Percentiles rank a stretch among this genome's conserved stretches.
These are phyloP conservation scores for Alexandromys oeconomus DNA, from an alignment of 2,797 vertebrate genomes.

Conservation along the genomic window DNA sequence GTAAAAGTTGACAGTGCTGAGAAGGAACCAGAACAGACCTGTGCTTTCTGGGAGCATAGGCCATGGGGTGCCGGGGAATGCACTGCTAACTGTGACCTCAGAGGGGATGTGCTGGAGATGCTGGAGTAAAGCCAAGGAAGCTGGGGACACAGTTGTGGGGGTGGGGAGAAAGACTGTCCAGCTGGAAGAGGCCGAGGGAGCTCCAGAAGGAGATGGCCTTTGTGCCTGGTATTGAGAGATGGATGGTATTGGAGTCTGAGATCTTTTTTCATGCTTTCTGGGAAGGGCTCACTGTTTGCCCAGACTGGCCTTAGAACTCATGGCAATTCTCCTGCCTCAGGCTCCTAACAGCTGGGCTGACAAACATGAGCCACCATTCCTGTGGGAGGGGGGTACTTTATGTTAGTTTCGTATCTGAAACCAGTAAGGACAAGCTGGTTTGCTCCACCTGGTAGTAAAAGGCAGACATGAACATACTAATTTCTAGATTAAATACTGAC, in stretches of 20 bases:
- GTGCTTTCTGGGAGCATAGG: not conserved
- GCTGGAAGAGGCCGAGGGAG: not conserved
- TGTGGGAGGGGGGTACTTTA: constrained; percentile 3
- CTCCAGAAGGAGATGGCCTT: not conserved
- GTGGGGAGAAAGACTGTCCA: not conserved
- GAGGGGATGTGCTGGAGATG: not conserved
- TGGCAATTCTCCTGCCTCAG: not conserved
- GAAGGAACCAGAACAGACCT: not conserved
- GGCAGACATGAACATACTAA: not conserved
- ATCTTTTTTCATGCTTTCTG: constrained; percentile 5
- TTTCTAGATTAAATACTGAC: constrained; percentile 52
- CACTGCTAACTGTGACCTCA: not conserved
- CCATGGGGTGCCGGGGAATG: not conserved
- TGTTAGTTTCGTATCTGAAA: constrained; percentile 55
- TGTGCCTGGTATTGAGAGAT: not conserved
- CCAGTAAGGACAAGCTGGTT: constrained; percentile 24
- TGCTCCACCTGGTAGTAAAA: not conserved
- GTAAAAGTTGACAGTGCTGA: not conserved
- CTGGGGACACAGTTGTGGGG: not conserved
- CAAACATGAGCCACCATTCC: not conserved
- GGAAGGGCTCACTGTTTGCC: not conserved
- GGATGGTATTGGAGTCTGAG: not conserved
- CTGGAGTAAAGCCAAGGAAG: not conserved
- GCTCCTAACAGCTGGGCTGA: not conserved
- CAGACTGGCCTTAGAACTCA: not conserved